phyloP scores from a whole-genome alignment of 2,888 invertebrate species.

The Shargacucullia verbasci region DNA sequence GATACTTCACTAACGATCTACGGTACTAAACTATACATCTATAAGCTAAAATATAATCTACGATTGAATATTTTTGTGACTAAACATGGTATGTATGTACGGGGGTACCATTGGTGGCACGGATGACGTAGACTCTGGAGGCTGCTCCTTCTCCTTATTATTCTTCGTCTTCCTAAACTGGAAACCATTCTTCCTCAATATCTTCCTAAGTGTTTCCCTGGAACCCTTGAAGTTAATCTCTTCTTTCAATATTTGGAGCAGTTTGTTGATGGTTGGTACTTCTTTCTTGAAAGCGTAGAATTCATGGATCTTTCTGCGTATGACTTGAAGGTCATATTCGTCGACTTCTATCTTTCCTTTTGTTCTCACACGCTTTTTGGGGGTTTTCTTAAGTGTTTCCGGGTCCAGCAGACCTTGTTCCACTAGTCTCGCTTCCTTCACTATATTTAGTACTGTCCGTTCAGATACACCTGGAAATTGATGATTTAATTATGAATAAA shows the following conservation, averaged over 20 bases:
- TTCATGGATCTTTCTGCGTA: conserved; percentile 83
- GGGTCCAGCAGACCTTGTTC: conserved; percentile 84
- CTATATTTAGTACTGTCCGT: conserved; percentile 82
- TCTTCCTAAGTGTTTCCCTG: conserved; percentile 81
- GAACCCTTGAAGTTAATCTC: conserved; percentile 86
- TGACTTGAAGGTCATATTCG: conserved; percentile 83
- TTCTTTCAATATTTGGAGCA: conserved; percentile 81
- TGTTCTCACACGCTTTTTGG: conserved; percentile 81
- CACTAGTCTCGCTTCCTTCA: conserved; percentile 82
- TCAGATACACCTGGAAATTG: conserved; percentile 79
- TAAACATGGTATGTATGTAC: conserved; percentile 83
- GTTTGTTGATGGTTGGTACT: conserved; percentile 84
- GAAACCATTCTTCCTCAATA: conserved; percentile 83
- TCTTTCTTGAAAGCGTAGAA: conserved; percentile 85
- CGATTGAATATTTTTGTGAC: conserved; percentile 81
- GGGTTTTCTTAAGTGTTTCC: conserved; percentile 79
- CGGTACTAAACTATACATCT: conserved; percentile 1
- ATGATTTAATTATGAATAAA: not conserved
- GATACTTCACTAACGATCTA: conserved; percentile 9
- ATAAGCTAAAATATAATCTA: conserved; percentile 54
- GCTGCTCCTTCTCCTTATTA: conserved; percentile 80
- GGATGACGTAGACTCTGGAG: conserved; percentile 70
- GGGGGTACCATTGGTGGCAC: conserved; percentile 82
- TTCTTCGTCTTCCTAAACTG: conserved; percentile 85
- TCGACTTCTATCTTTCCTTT: conserved; percentile 85